Base-by-base conservation (phyloP, 2,888 invertebrate species). In the Ennomos fuscantarius region DNA sequence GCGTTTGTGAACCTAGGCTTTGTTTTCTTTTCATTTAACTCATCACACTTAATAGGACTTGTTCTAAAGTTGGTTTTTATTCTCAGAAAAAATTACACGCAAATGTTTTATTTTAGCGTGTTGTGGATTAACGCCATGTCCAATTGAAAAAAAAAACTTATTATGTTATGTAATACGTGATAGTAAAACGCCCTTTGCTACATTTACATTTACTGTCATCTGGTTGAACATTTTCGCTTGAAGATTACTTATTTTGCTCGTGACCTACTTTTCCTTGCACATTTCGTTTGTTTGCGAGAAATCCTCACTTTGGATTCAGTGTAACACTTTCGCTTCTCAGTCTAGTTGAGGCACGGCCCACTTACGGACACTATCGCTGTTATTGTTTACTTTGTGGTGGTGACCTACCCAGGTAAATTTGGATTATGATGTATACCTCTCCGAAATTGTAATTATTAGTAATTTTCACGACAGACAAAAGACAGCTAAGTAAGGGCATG, bases 251-350 rank as follows among this genome's bases (percentile, higher is more conserved):
- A 8, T 8, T 32, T 42, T 32, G 32, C 32, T 34, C 49, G 37
- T 37, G 36, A 40, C 45, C 49, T 45, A 45, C 44, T 45, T 51
- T 51, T 46, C 31, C 35, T 40, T 41, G 51, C 39, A 58, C 50
- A 51, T 53, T 40, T 48, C 5, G 57, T 39, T 57, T 51, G 54
- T 61, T 62, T 55, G 54, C 48, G 45, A 44, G 60, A 44, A 61
- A 62, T 51, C 48, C 53, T 50, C 49, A 44, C 55, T 63, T 60
- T 53, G 55, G 51, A 45, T 62, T 61, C 51, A 59, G 52, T 45
- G 66, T 60, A 70, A 71, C 72, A 74, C 74, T 77, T 77, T 78
- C 75, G 66, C 70, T 74, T 67, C 65, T 64, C 63, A 65, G 57
- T 62, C 60, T 60, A 65, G 63, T 69, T 65, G 65, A 67, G 63